phyloP scores from a whole-genome alignment of 1,140 invertebrate species.

The Armadillidium nasatum region DNA sequence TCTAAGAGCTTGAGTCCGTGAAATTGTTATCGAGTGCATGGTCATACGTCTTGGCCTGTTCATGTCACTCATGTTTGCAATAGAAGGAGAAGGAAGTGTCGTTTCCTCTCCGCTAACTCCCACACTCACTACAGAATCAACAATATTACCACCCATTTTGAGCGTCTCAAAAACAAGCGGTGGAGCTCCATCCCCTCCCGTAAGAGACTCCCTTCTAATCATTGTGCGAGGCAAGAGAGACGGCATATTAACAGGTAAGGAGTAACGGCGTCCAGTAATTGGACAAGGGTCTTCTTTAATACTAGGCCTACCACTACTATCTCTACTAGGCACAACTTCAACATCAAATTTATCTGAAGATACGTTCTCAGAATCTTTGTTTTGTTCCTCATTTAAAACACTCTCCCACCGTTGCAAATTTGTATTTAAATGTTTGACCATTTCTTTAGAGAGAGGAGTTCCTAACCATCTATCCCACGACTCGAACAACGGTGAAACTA shows the following conservation, averaged over 20 bases:
- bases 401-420: slow-evolving; percentile 71
- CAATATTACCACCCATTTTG: slow-evolving; percentile 29
- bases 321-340: slow-evolving; percentile 26
- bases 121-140: slow-evolving; percentile 19
- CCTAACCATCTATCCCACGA: slow-evolving; percentile 78
- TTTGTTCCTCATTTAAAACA: slow-evolving; percentile 41
- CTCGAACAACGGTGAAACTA: slow-evolving; percentile 73
- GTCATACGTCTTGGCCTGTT: slow-evolving; percentile 21
- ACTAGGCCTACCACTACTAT: slow-evolving; percentile 47
- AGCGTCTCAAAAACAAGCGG: slow-evolving; percentile 43
- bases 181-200: slow-evolving; percentile 43
- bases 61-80: slow-evolving; percentile 35
- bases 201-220: slow-evolving; percentile 57
- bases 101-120: slow-evolving; percentile 28
- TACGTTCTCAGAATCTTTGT: too few species aligned
- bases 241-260: slow-evolving; percentile 55
- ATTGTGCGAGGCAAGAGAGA: slow-evolving; percentile 48
- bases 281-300: slow-evolving; percentile 49
- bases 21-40: neutral
- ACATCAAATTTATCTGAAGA: too few species aligned
- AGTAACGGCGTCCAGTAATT: slow-evolving; percentile 54
- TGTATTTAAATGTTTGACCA: slow-evolving; percentile 64
- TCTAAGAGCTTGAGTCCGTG: slow-evolving; percentile 4
- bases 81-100: slow-evolving; percentile 32
- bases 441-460: slow-evolving; percentile 63